Evolutionary conservation across 1,140 invertebrate species (phyloP), one percentile per base, ranked within the genome.

Genomic region (Drosophila neocordata): DNA sequence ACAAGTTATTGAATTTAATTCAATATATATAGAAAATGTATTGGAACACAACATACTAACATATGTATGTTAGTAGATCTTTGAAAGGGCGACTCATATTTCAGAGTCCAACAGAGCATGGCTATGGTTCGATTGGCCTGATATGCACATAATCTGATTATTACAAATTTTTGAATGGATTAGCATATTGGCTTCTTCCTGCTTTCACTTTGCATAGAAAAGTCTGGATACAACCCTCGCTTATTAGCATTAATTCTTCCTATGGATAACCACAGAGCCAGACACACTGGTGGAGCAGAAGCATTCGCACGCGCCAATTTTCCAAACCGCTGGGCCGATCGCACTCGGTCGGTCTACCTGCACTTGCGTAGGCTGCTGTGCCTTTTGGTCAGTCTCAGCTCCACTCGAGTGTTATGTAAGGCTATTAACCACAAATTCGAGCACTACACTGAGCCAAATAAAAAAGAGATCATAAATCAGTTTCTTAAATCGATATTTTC

Each of bases 291-390:
- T 52, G 35, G n/a, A 31, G 15, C 56, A 69, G 70, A 27, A 75
- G 65, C 70, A 56, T 68, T 74, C 74, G 81, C 82, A 85, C 82
- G 82, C 82, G 82, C 74, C 82, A 87, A 85, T 85, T 85, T 87
- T 85, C 78, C 82, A 67, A 65, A 31, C 67, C 77, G 66, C 81
- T 85, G 81, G 61, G 64, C 76, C 67, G 62, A 68, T 66, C 64
- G 48, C 58, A 34, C 44, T 4, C 31, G 60, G 15, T 4, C 31
- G 60, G 15, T 1, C 51, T 38, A 22, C 9, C 11, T 55, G n/a
- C 8, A 27, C 60, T 78, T 55, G 70, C 56, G 44, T 76, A 76
- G 73, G 73, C 53, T 65, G 44, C 51, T 62, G 20, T 53, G 34
- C 31, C 59, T 48, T 20, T 59, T 57, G 70, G 55, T 65, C 64